phyloP scores from a whole-genome alignment of 2,797 vertebrate genomes.

The Sebastes itinus region DNA sequence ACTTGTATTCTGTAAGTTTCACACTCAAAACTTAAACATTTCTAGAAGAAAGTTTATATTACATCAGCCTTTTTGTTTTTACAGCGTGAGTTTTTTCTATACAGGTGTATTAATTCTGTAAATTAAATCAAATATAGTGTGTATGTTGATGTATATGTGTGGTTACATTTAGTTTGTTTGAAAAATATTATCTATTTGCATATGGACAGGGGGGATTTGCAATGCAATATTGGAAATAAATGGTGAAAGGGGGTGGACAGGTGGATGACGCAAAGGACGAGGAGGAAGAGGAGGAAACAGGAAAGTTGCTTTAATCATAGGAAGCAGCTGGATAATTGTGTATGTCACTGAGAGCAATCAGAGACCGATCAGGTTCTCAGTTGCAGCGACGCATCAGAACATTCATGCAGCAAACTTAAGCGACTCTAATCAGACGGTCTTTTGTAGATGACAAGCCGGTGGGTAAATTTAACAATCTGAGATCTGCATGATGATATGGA shows the following conservation, averaged over 20 bases:
- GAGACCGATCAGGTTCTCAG: constrained; percentile 42
- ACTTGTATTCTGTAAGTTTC: background rate
- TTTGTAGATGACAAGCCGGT: constrained; percentile 64
- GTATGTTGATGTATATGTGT: background rate
- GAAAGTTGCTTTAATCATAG: constrained; percentile 72
- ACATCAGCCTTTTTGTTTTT: background rate
- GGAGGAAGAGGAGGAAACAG: constrained; percentile 37
- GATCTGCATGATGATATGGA: constrained; percentile 43
- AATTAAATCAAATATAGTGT: background rate
- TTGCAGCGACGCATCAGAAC: constrained; percentile 42
- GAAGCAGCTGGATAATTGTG: constrained; percentile 73
- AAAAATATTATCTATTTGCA: background rate
- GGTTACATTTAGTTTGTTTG: background rate
- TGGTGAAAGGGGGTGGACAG: constrained; percentile 43
- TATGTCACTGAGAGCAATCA: constrained; percentile 68
- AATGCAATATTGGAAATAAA: constrained; percentile 1
- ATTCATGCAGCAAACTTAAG: constrained; percentile 44
- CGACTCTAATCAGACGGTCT: constrained; percentile 62
- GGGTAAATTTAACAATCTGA: constrained; percentile 34
- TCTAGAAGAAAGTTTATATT: background rate
- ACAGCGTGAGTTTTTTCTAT: too few relatives aligned
- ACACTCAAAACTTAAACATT: background rate
- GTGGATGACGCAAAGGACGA: constrained; percentile 17
- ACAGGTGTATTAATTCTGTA: too few relatives aligned
- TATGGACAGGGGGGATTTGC: background rate